Evolutionary conservation across 2,888 invertebrate genomes (phyloP).

Genomic region (Caradrina kadenii): DNA sequence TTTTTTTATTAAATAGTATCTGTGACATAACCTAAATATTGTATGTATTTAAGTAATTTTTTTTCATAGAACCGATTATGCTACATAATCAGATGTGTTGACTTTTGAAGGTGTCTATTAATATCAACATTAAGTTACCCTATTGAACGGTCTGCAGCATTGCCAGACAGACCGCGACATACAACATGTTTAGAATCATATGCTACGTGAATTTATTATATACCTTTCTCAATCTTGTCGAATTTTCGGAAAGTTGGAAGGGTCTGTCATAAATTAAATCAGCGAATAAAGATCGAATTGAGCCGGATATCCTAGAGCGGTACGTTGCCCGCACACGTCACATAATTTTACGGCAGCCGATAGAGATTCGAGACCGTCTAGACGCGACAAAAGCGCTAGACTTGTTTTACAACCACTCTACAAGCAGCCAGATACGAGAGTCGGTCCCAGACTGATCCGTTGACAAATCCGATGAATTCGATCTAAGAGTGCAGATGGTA

Average conservation of each 20-base stretch:
- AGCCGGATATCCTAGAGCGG: conserved; percentile 75
- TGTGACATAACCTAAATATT: too few relatives aligned
- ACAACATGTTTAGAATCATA: conserved; percentile 9
- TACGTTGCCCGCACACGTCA: conserved; percentile 77
- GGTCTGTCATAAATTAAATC: conserved; percentile 69
- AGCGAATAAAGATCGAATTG: conserved; percentile 73
- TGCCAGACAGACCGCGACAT: not conserved
- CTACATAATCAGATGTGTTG: not conserved
- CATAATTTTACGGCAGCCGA: conserved; percentile 87
- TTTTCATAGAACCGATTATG: too few relatives aligned
- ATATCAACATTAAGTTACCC: not conserved
- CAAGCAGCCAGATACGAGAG: conserved; percentile 62
- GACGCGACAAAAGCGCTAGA: conserved; percentile 85
- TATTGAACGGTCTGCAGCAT: conserved; percentile 5
- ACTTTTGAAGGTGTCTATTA: not conserved
- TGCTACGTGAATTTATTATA: not conserved
- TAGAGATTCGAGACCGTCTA: conserved; percentile 87
- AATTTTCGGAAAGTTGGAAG: conserved; percentile 47
- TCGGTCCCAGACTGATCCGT: conserved; percentile 73
- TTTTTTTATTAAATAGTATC: too few relatives aligned
- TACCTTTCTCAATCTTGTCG: conserved; percentile 30
- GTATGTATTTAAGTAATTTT: too few relatives aligned
- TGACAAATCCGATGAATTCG: conserved; percentile 79
- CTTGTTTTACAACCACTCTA: conserved; percentile 79
- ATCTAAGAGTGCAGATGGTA: conserved; percentile 72